Percentiles rank a stretch among this genome's conserved stretches.
phyloP scores from a whole-genome alignment of 2,797 vertebrate species.

The Acipenser ruthenus region DNA sequence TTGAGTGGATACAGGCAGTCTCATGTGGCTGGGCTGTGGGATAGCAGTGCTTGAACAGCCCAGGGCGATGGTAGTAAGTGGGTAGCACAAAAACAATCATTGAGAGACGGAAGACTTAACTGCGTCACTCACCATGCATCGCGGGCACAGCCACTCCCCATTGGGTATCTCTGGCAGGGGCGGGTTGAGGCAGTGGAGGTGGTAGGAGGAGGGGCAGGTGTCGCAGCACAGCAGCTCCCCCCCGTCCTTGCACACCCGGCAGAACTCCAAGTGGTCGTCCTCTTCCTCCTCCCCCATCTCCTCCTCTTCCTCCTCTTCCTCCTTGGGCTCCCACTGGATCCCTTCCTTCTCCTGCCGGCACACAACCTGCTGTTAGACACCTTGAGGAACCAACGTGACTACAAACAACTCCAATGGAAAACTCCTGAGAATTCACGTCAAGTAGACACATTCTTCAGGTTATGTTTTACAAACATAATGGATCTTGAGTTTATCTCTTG shows the following conservation, averaged over 20 bases:
- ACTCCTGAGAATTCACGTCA: neutral
- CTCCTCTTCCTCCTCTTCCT: conserved; percentile 92
- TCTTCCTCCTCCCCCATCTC: conserved; percentile 79
- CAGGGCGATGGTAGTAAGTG: neutral
- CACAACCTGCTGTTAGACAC: neutral
- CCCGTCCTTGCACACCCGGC: conserved; percentile 92
- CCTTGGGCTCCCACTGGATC: conserved; percentile 97
- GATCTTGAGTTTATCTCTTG: neutral
- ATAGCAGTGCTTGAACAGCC: neutral
- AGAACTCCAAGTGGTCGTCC: conserved; percentile 98
- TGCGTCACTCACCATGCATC: conserved; percentile 83
- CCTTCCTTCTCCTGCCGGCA: conserved; percentile 87
- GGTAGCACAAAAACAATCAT: too few relatives aligned
- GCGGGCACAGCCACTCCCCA: conserved; percentile 96
- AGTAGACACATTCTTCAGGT: neutral
- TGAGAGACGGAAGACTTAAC: too few relatives aligned
- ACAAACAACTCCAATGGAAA: neutral
- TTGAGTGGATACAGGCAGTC: neutral
- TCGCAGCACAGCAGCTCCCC: conserved; percentile 95
- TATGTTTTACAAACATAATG: neutral
- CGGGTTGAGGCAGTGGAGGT: conserved; percentile 97
- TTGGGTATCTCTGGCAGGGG: conserved; percentile 95
- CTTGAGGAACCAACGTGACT: neutral
- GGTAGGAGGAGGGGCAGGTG: conserved; percentile 93
- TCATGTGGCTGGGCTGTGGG: neutral